Evolutionary conservation across 2,888 invertebrate genomes (phyloP).

Genomic region (Camptogramma bilineatum): DNA sequence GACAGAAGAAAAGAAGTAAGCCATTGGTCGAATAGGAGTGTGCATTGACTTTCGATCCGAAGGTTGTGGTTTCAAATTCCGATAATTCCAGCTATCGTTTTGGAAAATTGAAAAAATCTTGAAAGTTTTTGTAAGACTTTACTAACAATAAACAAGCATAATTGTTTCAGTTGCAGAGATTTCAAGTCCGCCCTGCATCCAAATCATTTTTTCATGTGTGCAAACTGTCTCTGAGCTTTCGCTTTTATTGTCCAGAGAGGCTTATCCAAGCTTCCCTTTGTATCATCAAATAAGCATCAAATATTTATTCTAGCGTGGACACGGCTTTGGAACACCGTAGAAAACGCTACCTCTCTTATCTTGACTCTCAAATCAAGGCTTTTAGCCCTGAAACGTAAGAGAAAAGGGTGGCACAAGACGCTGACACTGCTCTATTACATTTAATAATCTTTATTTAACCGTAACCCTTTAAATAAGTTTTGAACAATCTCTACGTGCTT

Average conservation of each 20-base stretch:
- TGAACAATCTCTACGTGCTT: not conserved
- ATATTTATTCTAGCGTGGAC: not conserved
- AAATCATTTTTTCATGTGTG: not conserved
- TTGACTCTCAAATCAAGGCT: constrained; percentile 60
- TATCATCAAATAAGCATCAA: not conserved
- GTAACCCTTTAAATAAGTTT: constrained; percentile 15
- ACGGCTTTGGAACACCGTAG: not conserved
- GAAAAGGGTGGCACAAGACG: constrained; percentile 74
- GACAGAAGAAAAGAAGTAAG: too few relatives aligned
- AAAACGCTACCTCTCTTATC: constrained; percentile 48
- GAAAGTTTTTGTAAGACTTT: too few relatives aligned
- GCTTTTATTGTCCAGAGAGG: not conserved
- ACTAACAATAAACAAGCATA: too few relatives aligned
- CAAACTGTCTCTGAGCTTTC: not conserved
- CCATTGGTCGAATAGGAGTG: too few relatives aligned
- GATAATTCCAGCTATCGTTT: too few relatives aligned
- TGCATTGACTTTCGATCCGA: too few relatives aligned
- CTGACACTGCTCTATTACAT: constrained; percentile 74
- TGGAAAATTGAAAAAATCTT: too few relatives aligned
- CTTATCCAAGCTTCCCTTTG: not conserved
- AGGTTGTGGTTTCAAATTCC: too few relatives aligned
- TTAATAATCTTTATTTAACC: constrained; percentile 59
- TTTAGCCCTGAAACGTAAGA: constrained; percentile 75
- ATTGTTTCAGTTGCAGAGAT: not conserved
- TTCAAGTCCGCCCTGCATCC: not conserved